phyloP scores from a whole-genome alignment of 2,113 vertebrate species.

The Catharus minimus region DNA sequence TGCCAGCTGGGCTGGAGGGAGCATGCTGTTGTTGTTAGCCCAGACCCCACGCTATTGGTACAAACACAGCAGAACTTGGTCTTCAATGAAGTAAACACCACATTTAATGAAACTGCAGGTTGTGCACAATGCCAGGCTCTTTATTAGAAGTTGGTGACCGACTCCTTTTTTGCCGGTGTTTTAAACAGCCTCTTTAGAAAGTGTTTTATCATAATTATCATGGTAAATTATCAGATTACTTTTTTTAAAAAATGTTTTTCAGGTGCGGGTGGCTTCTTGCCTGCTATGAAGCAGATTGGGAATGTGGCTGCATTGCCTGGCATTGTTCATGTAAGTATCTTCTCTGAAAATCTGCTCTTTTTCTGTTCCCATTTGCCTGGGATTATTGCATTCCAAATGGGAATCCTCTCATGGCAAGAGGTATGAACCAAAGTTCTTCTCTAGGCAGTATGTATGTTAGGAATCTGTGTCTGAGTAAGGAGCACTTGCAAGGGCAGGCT shows the following conservation, averaged over 20 bases:
- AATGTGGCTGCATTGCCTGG: slow-evolving; percentile 96
- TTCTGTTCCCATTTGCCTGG: neutral
- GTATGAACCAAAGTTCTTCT: neutral
- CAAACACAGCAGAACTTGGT: neutral
- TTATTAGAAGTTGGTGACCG: neutral
- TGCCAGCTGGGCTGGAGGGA: too few relatives aligned
- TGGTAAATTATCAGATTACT: neutral
- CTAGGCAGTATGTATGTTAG: neutral
- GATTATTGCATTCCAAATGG: neutral
- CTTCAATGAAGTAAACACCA: fast-evolving
- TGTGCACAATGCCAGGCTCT: fast-evolving
- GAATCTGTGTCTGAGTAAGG: neutral
- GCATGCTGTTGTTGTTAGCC: fast-evolving
- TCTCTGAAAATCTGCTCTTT: neutral
- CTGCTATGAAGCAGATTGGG: slow-evolving; percentile 98
- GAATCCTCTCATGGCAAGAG: neutral
- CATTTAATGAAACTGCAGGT: neutral
- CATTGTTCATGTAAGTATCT: slow-evolving; percentile 89
- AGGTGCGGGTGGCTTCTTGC: slow-evolving; percentile 94
- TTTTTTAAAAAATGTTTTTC: neutral
- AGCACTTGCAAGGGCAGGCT: neutral
- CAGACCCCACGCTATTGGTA: fast-evolving
- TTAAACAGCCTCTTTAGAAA: neutral
- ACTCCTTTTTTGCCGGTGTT: neutral
- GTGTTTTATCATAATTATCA: neutral